Percentiles rank a stretch among this genome's conserved stretches.
These are phyloP conservation scores for Folsomia manolachei DNA, from an alignment of 2,888 invertebrate genomes.

Conservation along the genomic window DNA sequence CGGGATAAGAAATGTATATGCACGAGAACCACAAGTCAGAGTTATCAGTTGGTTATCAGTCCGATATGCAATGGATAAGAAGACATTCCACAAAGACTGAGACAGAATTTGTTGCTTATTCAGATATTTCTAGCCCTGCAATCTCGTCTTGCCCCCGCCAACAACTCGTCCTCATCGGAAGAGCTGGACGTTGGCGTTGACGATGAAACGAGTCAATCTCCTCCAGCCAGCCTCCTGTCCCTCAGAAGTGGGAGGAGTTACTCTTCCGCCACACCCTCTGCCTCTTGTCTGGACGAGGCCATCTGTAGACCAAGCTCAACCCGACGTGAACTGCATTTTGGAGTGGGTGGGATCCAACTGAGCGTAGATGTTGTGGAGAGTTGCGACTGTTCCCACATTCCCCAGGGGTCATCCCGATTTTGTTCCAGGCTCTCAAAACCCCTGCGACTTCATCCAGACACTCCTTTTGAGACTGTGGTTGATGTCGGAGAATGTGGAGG, in stretches of 20 bases:
- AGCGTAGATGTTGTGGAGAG: slow-evolving; percentile 46
- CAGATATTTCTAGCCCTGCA: slow-evolving; percentile 47
- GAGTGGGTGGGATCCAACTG: slow-evolving; percentile 35
- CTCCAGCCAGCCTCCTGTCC: slow-evolving; percentile 25
- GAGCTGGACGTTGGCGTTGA: slow-evolving; percentile 1
- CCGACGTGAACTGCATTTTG: slow-evolving; percentile 40
- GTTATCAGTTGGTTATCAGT: too few species aligned
- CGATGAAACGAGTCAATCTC: background rate
- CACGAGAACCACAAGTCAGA: too few species aligned
- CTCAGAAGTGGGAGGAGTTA: too few species aligned
- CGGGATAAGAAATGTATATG: too few species aligned
- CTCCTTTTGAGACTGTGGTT: slow-evolving; percentile 44
- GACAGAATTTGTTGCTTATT: too few species aligned
- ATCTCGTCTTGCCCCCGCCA: slow-evolving; percentile 19
- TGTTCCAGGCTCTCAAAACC: slow-evolving; percentile 35
- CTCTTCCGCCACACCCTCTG: slow-evolving; percentile 34
- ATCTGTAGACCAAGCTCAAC: slow-evolving; percentile 22
- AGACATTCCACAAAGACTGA: too few species aligned
- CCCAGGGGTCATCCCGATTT: slow-evolving; percentile 18
- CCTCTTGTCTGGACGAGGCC: background rate
- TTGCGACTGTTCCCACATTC: slow-evolving; percentile 41
- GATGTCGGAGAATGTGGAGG: slow-evolving; percentile 43
- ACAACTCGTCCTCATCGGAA: background rate
- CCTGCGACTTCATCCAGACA: slow-evolving; percentile 38
- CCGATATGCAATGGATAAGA: too few species aligned